Base-by-base conservation (phyloP, 2,888 invertebrate species). In the Antitype chi region DNA sequence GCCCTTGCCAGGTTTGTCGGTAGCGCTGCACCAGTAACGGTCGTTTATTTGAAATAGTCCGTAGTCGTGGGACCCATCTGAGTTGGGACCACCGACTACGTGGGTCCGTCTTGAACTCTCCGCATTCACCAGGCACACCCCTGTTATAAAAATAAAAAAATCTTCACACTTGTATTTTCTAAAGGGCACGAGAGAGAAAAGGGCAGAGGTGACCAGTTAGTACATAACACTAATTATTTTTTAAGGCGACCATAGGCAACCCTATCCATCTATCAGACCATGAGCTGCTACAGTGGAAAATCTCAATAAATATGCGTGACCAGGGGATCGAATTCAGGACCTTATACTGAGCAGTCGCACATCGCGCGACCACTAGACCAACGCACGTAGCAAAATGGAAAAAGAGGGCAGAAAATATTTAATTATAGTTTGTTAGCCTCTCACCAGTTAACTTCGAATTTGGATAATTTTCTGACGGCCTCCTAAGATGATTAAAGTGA, bases 41-140 rank as follows among this genome's bases (percentile, higher is more conserved):
- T 93, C 93, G 84, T 94, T 96, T 78, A 96, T 94, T 89, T 95
- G 96, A 87, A 96, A 96, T 20, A 96, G 88, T 9, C 96, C 96
- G 81, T 94, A 95, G 88, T 96, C 95, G 70, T 89, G 91, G 28
- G 94, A 94, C 0, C 97, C 97, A 86, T 97, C 96, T 4, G 83
- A 85, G 87, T 97, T 97, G 0, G 93, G 88, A 4, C 89, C 93
- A 0, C 97, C 97, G 55, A 95, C 90, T 5, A 93, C 94, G 63
- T 95, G 88, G 0, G 97, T 97, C 55, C 95, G 94, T n/a, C 95
- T 91, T 0, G 93, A 90, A 81, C 97, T 97, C 87, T 97, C 97
- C 1, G 93, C 92, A 85, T 97, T 94, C 52, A 97, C 94, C 20
- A 97, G 90, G 75, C 97, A 97, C 23, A 97, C 90, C 97, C 97